These are phyloP conservation scores for Chiroxiphia lanceolata DNA, from an alignment of 2,797 vertebrate species.

Conservation along the genomic window DNA sequence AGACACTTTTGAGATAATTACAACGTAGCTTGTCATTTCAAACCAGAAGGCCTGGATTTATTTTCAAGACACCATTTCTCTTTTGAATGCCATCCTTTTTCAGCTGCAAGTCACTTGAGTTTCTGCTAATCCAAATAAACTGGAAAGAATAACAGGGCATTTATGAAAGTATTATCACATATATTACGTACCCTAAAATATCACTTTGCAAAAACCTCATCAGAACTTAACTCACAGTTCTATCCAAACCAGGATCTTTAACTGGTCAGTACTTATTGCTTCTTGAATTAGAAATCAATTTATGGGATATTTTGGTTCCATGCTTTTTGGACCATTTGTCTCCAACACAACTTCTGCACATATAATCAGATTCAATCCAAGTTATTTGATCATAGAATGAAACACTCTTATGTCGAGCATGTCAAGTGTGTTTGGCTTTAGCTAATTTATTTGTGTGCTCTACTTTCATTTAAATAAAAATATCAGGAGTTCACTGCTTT, in stretches of 20 bases:
- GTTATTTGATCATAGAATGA: not conserved
- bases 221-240: not conserved
- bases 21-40: not conserved
- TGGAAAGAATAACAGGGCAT: not conserved
- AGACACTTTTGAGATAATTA: constrained; percentile 1
- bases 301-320: not conserved
- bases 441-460: not conserved
- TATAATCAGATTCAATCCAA: not conserved
- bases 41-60: constrained; percentile 3
- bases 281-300: not conserved
- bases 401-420: not conserved
- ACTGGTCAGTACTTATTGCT: not conserved
- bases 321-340: not conserved
- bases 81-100: not conserved
- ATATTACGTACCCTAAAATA: not conserved
- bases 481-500: not conserved
- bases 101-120: not conserved
- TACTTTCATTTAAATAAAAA: not conserved
- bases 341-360: not conserved
- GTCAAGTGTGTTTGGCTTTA: not conserved
- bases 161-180: not conserved
- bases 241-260: not conserved
- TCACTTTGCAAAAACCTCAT: not conserved
- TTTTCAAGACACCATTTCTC: not conserved
- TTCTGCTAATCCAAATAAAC: not conserved